Percentiles rank a stretch among this genome's conserved stretches.
Evolutionary conservation across 2,113 vertebrate species (phyloP).

Genomic region (Diadophis punctatus): DNA sequence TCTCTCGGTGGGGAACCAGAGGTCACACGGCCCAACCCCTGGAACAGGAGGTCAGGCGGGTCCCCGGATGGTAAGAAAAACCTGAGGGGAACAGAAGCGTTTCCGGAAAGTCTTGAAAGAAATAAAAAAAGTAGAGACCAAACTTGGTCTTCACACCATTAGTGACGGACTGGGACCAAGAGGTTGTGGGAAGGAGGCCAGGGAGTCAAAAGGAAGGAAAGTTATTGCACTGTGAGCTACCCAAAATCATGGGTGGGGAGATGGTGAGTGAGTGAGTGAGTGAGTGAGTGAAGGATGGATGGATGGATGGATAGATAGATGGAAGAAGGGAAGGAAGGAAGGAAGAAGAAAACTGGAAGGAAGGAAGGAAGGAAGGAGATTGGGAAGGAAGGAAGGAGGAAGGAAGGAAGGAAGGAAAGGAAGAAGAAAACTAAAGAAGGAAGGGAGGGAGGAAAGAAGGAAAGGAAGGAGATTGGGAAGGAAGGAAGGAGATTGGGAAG

Average conservation of each 20-base stretch:
- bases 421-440: too few species aligned
- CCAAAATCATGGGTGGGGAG: neutral
- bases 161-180: neutral
- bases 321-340: neutral
- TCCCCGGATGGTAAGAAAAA: neutral
- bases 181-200: neutral
- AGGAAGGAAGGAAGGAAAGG: too few species aligned
- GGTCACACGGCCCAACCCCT: neutral
- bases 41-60: neutral
- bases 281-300: too few species aligned
- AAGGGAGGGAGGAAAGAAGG: too few species aligned
- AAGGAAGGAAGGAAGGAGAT: too few species aligned
- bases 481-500: too few species aligned
- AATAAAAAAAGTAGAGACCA: neutral
- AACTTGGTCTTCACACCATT: neutral
- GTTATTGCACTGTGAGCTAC: neutral
- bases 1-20: neutral
- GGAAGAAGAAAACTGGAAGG: too few species aligned
- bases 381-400: too few species aligned
- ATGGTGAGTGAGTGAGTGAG: neutral
- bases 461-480: too few species aligned
- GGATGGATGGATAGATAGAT: too few species aligned
- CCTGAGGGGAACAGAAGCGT: neutral
- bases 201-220: neutral
- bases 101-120: neutral